phyloP scores from a whole-genome alignment of 2,888 invertebrate species.

The Stenodera caucasica region DNA sequence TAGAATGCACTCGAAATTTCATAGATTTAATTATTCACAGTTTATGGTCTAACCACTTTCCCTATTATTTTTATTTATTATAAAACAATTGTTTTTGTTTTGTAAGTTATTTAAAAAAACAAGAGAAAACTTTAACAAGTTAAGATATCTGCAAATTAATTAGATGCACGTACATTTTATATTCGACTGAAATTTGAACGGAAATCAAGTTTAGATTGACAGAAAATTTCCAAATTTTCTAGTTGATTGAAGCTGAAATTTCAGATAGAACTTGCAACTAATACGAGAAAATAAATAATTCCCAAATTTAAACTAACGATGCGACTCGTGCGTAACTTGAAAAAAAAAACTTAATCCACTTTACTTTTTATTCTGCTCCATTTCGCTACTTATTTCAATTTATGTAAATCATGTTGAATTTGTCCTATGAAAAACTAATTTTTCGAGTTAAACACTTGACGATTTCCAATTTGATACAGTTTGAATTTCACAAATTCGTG shows the following conservation, averaged over 20 bases:
- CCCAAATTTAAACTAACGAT: too few species aligned
- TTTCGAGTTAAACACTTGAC: background rate
- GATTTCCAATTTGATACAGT: background rate
- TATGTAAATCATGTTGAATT: background rate
- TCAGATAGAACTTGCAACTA: too few species aligned
- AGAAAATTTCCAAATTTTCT: too few species aligned
- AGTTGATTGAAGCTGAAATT: too few species aligned
- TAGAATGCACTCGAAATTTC: constrained; percentile 4
- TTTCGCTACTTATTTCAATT: background rate
- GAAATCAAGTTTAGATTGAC: too few species aligned
- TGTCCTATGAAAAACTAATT: background rate
- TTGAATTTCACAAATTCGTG: background rate
- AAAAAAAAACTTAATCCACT: too few species aligned
- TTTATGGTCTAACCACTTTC: background rate
- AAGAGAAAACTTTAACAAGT: background rate
- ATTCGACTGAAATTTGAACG: too few species aligned
- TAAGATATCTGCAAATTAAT: background rate
- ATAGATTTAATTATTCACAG: background rate
- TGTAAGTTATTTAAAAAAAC: too few species aligned
- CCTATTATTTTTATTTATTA: background rate
- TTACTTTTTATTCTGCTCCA: constrained; percentile 2
- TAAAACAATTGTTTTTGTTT: background rate
- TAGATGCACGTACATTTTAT: background rate
- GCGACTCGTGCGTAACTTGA: background rate
- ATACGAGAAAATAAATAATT: too few species aligned